These are phyloP conservation scores for Sialia sialis DNA, from an alignment of 2,113 vertebrate genomes.

Conservation along the genomic window DNA sequence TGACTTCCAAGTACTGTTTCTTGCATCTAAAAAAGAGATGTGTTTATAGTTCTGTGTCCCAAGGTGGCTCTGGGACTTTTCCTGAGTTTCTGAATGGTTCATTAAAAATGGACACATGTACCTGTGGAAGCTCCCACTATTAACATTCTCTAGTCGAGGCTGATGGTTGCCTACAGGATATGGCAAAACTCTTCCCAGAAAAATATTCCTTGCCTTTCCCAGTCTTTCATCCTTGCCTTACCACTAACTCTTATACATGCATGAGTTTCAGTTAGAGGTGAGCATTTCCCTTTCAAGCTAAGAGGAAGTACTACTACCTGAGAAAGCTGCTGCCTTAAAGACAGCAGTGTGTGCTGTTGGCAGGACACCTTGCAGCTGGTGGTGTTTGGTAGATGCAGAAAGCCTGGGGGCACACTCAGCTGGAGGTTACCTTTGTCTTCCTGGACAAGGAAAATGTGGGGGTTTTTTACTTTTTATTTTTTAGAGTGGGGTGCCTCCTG, in stretches of 20 bases:
- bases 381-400: background rate
- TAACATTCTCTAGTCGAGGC: background rate
- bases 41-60: background rate
- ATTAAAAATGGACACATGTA: background rate
- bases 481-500: background rate
- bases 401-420: background rate
- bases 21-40: background rate
- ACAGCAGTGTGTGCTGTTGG: background rate
- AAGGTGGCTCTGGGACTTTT: background rate
- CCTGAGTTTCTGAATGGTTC: background rate
- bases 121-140: background rate
- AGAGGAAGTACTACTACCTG: background rate
- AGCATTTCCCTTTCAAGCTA: background rate
- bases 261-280: background rate
- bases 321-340: background rate
- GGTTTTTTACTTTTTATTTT: background rate
- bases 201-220: background rate
- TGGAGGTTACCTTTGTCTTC: background rate
- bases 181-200: background rate
- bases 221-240: background rate
- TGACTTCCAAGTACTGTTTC: background rate
- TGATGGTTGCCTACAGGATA: background rate
- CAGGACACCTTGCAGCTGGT: background rate
- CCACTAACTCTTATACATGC: background rate
- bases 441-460: background rate